Conservation (phyloP, 2,113 vertebrate species). For the Solea solea region DNA sequence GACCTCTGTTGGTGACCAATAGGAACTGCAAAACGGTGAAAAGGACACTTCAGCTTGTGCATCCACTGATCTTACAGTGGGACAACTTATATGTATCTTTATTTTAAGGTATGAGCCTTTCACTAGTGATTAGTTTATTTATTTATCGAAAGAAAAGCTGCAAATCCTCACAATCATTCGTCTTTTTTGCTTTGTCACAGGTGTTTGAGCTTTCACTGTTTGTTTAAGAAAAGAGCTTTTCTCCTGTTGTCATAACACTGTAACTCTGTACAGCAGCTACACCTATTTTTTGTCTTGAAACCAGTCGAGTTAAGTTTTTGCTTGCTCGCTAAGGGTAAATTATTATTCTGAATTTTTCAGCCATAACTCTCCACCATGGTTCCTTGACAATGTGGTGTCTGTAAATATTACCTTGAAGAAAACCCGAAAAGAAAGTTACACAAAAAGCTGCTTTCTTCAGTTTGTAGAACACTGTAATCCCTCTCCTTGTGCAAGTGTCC, state of each 20-base stretch:
- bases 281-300: not conserved
- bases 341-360: conserved; percentile 5
- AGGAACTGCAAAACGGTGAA: conserved; percentile 30
- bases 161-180: too few species aligned
- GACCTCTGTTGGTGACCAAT: conserved; percentile 52
- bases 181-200: too few species aligned
- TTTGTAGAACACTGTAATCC: not conserved
- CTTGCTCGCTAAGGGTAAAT: not conserved
- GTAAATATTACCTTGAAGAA: conserved; percentile 1
- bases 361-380: not conserved
- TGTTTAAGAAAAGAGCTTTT: too few species aligned
- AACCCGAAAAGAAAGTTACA: not conserved
- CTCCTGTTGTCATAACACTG: too few species aligned
- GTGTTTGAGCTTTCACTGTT: too few species aligned
- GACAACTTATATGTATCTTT: too few species aligned
- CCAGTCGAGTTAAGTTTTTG: not conserved
- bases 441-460: conserved; percentile 10
- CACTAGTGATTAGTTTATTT: too few species aligned
- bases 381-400: conserved; percentile 6
- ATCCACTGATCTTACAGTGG: not conserved
- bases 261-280: too few species aligned
- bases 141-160: too few species aligned
- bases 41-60: not conserved
- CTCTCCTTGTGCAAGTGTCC: not conserved
- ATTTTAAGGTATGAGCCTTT: too few species aligned